Base-by-base conservation (phyloP, 1,140 invertebrate species). In the Aradophagus sp. region DNA sequence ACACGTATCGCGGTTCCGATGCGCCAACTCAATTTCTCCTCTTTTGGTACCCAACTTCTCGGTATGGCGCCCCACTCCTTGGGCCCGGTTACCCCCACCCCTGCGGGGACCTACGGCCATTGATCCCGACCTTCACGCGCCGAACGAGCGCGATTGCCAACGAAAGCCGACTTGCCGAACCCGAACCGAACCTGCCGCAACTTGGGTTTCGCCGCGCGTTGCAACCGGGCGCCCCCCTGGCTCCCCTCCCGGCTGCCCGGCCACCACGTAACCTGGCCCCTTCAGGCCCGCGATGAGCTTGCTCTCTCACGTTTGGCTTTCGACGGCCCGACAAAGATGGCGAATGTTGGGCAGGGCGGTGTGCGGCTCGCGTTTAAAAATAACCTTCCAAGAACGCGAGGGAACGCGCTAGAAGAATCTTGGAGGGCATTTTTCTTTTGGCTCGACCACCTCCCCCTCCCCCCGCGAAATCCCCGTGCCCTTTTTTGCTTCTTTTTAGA, bases 81-180 rank as follows among this genome's bases (percentile, higher is more conserved):
- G 34, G 53, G 20, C 31, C 52, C 17, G 13, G 26, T 14, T 17
- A 31, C 65, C 63, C 45, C 59, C 34, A 53, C 26, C 45, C 62
- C 53, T 10, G 2, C 74, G 76, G 81, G 81, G 81, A 84, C 82
- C 83, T 84, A 82, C 82, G 84, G 84, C 82, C 84, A 80, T 85
- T 84, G 84, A 85, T 85, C 84, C 83, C 83, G 84, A 85, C 84
- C 84, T 85, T 85, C 84, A 82, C 82, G 81, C 82, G 84, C 82
- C 80, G 80, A 83, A 84, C 82, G 77, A 81, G 66, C 81, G 79
- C 82, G 82, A 83, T 84, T 76, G 81, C 80, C 77, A 79, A 82
- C 80, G 81, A 83, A 82, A 83, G 81, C 77, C 75, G 74, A 75
- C 71, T 79, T 78, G 73, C 77, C 75, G 72, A 79, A 79, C 75